Percentiles rank a stretch among this genome's conserved stretches.
phyloP scores from a whole-genome alignment of 2,888 invertebrate genomes.

The Thumatha senex region DNA sequence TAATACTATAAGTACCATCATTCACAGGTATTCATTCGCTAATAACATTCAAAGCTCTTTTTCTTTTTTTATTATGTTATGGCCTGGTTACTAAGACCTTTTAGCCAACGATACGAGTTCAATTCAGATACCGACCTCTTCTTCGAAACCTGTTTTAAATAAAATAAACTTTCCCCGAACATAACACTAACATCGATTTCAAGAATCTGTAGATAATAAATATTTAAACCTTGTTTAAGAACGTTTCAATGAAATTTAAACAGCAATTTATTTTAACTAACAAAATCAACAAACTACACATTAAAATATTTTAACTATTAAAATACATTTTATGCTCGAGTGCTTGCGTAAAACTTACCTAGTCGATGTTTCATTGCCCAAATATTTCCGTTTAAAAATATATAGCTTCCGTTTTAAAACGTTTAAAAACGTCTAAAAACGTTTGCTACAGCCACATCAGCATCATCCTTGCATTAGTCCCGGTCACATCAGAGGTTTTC shows the following conservation, averaged over 20 bases:
- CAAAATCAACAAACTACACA: background rate
- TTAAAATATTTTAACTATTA: background rate
- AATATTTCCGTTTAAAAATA: conserved; percentile 3
- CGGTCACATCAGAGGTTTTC: no score
- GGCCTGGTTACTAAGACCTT: no score
- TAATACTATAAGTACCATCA: no score
- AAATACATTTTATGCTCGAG: background rate
- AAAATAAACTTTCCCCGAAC: background rate
- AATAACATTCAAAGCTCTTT: no score
- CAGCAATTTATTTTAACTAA: conserved; percentile 1
- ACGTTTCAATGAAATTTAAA: background rate
- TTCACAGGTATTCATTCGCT: no score
- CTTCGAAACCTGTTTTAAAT: background rate
- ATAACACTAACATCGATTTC: background rate
- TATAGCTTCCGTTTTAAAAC: no score
- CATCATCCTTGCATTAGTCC: no score
- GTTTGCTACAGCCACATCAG: no score
- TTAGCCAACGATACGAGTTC: no score
- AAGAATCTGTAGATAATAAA: background rate
- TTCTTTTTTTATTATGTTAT: no score
- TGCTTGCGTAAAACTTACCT: background rate
- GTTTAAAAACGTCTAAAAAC: no score
- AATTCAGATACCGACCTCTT: background rate
- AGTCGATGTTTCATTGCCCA: conserved; percentile 1
- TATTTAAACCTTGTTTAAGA: background rate